phyloP scores from a whole-genome alignment of 2,113 vertebrate genomes.

The Amblyopsis rosae region DNA sequence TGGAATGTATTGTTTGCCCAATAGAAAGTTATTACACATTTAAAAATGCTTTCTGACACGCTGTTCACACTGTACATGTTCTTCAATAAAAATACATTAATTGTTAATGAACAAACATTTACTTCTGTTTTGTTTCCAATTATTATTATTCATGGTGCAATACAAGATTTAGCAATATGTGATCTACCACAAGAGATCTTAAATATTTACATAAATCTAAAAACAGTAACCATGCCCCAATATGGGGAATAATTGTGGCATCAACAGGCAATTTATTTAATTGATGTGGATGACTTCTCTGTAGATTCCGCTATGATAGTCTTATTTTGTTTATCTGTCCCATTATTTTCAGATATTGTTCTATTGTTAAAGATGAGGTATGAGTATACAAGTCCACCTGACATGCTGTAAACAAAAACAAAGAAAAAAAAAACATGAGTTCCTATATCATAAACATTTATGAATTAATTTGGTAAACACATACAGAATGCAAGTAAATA shows the following conservation, averaged over 20 bases:
- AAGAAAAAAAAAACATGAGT: background rate
- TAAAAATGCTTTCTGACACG: slow-evolving; percentile 51
- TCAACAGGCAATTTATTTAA: slow-evolving; percentile 25
- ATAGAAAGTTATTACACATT: slow-evolving; percentile 63
- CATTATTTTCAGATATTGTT: slow-evolving; percentile 1
- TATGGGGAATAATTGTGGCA: slow-evolving; percentile 52
- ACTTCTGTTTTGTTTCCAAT: background rate
- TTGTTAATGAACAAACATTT: slow-evolving; percentile 30
- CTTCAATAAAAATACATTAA: slow-evolving; percentile 79
- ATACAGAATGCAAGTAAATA: too few species aligned
- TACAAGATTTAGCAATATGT: background rate
- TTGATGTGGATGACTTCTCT: slow-evolving; percentile 6
- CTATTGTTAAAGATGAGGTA: slow-evolving; percentile 77
- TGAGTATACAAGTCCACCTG: slow-evolving; percentile 86
- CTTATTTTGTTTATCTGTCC: slow-evolving; percentile 28
- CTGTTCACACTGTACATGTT: slow-evolving; percentile 67
- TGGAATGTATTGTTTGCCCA: slow-evolving; percentile 59
- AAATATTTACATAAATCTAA: slow-evolving; percentile 4
- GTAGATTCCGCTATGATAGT: slow-evolving; percentile 12
- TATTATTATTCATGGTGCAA: slow-evolving; percentile 8
- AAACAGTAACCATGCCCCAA: slow-evolving; percentile 41
- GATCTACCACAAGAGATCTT: background rate
- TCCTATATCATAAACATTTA: background rate
- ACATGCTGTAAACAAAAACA: slow-evolving; percentile 77
- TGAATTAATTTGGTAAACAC: background rate